Percentiles rank a stretch among this genome's conserved stretches.
Conservation (phyloP, 2,888 invertebrate species). For the Deroplatys truncata region DNA sequence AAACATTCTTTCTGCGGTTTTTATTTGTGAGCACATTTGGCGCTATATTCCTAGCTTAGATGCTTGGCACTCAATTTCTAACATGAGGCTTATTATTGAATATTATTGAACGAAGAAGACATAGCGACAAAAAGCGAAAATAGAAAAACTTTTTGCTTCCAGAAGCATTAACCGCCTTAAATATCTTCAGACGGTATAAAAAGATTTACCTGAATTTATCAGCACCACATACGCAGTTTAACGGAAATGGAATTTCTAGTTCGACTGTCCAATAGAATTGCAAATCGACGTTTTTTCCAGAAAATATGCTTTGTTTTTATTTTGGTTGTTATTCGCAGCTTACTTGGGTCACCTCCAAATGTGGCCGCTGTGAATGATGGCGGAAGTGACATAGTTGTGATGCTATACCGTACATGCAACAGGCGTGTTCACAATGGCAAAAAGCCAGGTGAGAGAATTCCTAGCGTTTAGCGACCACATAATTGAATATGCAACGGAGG, state of each 20-base stretch:
- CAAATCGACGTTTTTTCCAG: not conserved
- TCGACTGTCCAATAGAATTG: not conserved
- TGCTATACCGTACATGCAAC: not conserved
- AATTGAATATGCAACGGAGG: not conserved
- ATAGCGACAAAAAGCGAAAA: not conserved
- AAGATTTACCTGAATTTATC: too few relatives aligned
- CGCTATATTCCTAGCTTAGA: not conserved
- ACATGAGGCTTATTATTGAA: not conserved
- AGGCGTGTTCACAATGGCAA: not conserved
- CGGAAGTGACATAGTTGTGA: not conserved
- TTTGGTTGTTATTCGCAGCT: not conserved
- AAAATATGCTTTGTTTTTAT: not conserved
- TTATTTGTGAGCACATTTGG: not conserved
- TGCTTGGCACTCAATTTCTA: not conserved
- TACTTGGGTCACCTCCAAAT: not conserved
- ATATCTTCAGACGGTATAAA: too few relatives aligned
- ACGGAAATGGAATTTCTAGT: not conserved
- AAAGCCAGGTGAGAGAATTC: not conserved
- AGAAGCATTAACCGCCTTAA: not conserved
- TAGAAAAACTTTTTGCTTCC: not conserved
- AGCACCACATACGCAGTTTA: not conserved
- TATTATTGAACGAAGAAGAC: not conserved
- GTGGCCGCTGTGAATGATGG: not conserved
- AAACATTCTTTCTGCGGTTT: not conserved
- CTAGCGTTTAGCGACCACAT: not conserved